These are phyloP conservation scores for Thoracochromis brauschi DNA, from an alignment of 2,113 vertebrate genomes.

Conservation along the genomic window DNA sequence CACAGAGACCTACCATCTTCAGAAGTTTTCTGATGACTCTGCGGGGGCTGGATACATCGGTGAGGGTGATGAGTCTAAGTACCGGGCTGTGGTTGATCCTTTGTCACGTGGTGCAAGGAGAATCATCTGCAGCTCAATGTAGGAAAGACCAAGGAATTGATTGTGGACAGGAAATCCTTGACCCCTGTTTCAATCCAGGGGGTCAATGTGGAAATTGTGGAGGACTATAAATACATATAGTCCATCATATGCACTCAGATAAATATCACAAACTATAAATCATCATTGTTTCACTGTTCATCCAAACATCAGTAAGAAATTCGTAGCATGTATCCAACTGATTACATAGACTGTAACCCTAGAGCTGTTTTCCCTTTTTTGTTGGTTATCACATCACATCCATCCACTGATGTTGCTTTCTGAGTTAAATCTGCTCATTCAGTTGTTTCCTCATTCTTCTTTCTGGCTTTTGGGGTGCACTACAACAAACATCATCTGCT, in stretches of 20 bases:
- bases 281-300: not conserved
- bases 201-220: not conserved
- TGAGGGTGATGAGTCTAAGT: not conserved
- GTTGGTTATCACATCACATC: not conserved
- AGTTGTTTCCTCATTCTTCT: not conserved
- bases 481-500: not conserved
- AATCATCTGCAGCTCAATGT: not conserved
- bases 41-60: not conserved
- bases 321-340: not conserved
- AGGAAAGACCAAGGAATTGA: not conserved
- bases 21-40: not conserved
- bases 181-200: not conserved
- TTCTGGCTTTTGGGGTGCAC: not conserved
- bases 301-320: not conserved
- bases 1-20: not conserved
- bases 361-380: not conserved
- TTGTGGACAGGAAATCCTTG: not conserved
- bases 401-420: not conserved
- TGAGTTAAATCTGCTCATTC: not conserved
- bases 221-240: not conserved
- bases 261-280: not conserved
- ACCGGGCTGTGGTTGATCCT: not conserved
- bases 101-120: not conserved
- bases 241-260: not conserved
- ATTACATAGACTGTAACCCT: not conserved